Evolutionary conservation across 2,797 vertebrate genomes (phyloP).

Genomic region (Hafferia zeledoni): DNA sequence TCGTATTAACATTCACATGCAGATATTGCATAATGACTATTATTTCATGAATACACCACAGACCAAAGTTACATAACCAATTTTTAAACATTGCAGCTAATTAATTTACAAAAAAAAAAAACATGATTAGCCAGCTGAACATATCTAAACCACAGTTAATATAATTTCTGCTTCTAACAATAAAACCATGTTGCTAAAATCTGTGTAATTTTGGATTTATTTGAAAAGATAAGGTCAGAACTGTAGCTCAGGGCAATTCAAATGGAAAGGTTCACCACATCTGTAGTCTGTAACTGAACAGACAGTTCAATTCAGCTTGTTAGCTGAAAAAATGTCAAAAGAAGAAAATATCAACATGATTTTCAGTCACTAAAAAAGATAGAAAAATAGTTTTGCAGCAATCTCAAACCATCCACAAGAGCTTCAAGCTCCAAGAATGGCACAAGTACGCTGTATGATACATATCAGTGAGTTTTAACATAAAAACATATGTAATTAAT

Average conservation of each 20-base stretch:
- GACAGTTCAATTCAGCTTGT: not conserved
- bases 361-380: not conserved
- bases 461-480: not conserved
- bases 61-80: not conserved
- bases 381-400: not conserved
- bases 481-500: not conserved
- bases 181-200: constrained; percentile 44
- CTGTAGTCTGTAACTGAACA: not conserved
- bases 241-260: not conserved
- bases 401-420: not conserved
- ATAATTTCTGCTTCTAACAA: constrained; percentile 14
- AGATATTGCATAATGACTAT: not conserved
- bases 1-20: not conserved
- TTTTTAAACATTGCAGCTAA: not conserved
- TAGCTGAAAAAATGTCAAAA: constrained; percentile 13
- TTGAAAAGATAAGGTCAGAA: constrained; percentile 43
- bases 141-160: not conserved
- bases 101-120: not conserved
- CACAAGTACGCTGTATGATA: not conserved
- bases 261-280: constrained; percentile 31
- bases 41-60: not conserved
- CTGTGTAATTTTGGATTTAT: constrained; percentile 23
- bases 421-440: not conserved
- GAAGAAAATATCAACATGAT: not conserved
- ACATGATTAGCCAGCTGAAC: not conserved